Base-by-base conservation (phyloP, 1,140 invertebrate species). In the Calosoma granatense region DNA sequence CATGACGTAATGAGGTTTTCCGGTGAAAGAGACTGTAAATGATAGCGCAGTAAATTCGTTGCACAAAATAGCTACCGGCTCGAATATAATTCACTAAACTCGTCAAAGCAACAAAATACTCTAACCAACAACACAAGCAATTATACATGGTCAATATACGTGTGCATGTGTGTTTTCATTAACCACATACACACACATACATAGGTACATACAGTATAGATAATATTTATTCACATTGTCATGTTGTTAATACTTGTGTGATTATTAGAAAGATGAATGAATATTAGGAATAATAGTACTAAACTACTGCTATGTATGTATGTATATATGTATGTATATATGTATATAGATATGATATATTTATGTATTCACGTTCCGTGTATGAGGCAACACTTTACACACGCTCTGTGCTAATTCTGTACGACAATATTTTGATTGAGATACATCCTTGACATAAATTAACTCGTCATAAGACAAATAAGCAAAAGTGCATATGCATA, bases 401-500 rank as follows among this genome's bases (percentile, higher is more conserved):
- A n/a, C n/a, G n/a, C n/a, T n/a, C 26, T 36, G 26, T 36, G 26
- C 26, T 36, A 36, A 36, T 36, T 36, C n/a, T 36, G n/a, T 9
- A 36, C 26, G 26, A n/a, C 26, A 36, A 36, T 36, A 47, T 47
- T 47, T 47, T 47, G 41, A 47, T 11, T 11, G 4, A 12, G 15
- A 47, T 12, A 4, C 41, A 17, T 47, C 41, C 41, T 47, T 47
- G 41, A 47, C 41, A 47, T 17, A 17, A 47, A 47, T 47, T 47
- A 47, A 17, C 9, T 47, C 41, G 17, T 47, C 41, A 30, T 6
- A 30, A 30, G n/a, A n/a, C n/a, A n/a, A n/a, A n/a, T n/a, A n/a
- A n/a, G n/a, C n/a, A 36, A 36, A 36, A 36, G 26, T 36, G 26
- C 26, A 36, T 36, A n/a, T 6, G n/a, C 26, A 36, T 36, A 36